Evolutionary conservation across 2,888 invertebrate species (phyloP), one percentile per base, ranked within the genome.

Genomic region (Limnephilus lunatus): DNA sequence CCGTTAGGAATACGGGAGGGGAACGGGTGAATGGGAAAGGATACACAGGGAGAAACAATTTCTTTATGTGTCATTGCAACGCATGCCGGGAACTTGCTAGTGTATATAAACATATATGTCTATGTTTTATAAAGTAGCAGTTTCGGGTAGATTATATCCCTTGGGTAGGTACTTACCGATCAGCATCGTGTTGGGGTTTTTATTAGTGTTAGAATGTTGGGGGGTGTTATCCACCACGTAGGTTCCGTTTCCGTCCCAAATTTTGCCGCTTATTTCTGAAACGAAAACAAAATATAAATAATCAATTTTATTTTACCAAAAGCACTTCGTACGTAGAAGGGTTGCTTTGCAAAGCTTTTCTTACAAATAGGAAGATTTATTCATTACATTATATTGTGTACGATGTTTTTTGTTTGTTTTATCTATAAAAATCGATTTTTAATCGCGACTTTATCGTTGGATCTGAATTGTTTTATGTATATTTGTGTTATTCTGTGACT

Each of bases 221-320:
- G 87, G 85, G 88, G 92, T 93, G 89, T 89, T 90, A 31, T 93
- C 92, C 91, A 91, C 93, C 90, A 94, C 93, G 87, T 81, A 90
- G 31, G 94, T 94, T 91, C 92, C 93, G 93, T 93, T 94, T 85
- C 93, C 93, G 92, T 93, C 93, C 93, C 92, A 92, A 93, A 93
- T 93, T 93, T 93, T 93, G 93, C 90, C 39, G 91, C 85, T 93
- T 94, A 92, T 90, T 90, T 92, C 93, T 92, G 91, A 85, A 53
- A 85, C 30, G 7, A 14, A 87, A 87, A 68, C 44, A 48, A 91
- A 91, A 92, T 90, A 91, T 86, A 44, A 94, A 90, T 91, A 91
- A 91, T 86, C 85, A 85, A 32, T 85, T 68, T 68, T 9, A n/a
- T 68, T 68, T 68, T 68, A n/a, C 9, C 25, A 9, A n/a, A 68